phyloP scores from a whole-genome alignment of 2,113 vertebrate species.

The Periophthalmus modestus region DNA sequence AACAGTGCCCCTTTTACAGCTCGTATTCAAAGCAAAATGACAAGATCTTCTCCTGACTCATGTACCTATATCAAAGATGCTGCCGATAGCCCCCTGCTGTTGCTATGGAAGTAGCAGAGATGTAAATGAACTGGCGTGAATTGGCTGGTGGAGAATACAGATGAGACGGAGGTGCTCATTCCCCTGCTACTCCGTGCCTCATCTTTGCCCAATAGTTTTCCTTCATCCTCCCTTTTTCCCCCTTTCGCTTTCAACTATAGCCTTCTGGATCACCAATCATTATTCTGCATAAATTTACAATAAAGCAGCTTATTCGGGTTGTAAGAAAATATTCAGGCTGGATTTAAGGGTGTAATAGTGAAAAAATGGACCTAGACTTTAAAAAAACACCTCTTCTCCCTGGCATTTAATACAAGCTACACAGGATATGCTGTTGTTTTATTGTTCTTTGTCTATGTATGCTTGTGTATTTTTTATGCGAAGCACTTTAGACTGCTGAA shows the following conservation, averaged over 20 bases:
- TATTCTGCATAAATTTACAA: constrained; percentile 21
- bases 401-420: too few relatives aligned
- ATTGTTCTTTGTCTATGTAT: not conserved
- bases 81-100: constrained; percentile 86
- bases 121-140: constrained; percentile 91
- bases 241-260: constrained; percentile 17
- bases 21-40: constrained; percentile 68
- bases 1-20: constrained; percentile 38
- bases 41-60: constrained; percentile 72
- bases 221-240: constrained; percentile 14
- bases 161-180: constrained; percentile 78
- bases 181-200: constrained; percentile 62
- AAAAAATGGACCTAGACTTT: too few relatives aligned
- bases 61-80: constrained; percentile 85
- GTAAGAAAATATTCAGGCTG: not conserved
- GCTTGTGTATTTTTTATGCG: not conserved
- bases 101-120: constrained; percentile 83
- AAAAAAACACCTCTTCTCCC: too few relatives aligned
- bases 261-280: constrained; percentile 16
- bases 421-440: too few relatives aligned
- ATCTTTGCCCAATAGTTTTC: constrained; percentile 34
- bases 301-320: constrained; percentile 1
- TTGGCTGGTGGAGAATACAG: constrained; percentile 87
- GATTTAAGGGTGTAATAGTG: not conserved
- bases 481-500: not conserved